Evolutionary conservation across 2,113 vertebrate species (phyloP).

Genomic region (Trichomycterus rosablanca): DNA sequence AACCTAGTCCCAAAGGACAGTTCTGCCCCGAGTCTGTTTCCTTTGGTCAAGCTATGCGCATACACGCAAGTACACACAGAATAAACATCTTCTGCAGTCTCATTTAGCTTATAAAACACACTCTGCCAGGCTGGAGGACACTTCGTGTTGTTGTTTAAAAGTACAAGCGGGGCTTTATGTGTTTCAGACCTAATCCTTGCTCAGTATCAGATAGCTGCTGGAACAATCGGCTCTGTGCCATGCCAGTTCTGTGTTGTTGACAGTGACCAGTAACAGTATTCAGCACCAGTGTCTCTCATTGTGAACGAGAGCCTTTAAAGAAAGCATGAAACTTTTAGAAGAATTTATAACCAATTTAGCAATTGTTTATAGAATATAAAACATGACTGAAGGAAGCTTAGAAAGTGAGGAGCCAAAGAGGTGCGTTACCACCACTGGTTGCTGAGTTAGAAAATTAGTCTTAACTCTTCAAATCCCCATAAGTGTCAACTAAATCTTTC

Average conservation of each 20-base stretch:
- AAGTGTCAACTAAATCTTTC: conserved; percentile 29
- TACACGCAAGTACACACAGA: conserved; percentile 18
- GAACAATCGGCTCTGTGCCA: conserved; percentile 35
- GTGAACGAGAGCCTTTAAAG: conserved; percentile 19
- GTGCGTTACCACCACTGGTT: conserved; percentile 2
- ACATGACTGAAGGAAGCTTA: conserved; percentile 4
- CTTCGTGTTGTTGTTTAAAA: conserved; percentile 35
- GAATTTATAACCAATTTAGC: conserved; percentile 30
- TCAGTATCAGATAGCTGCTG: conserved; percentile 36
- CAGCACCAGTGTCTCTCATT: conserved; percentile 4
- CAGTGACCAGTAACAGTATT: conserved; percentile 34
- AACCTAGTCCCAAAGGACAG: conserved; percentile 46
- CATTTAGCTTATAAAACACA: conserved; percentile 17
- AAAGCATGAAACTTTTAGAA: conserved; percentile 2
- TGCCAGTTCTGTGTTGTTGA: conserved; percentile 37
- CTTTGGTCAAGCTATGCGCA: conserved; percentile 20
- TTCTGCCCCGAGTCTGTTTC: conserved; percentile 43
- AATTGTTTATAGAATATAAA: conserved; percentile 12
- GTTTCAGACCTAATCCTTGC: conserved; percentile 33
- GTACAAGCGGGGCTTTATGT: conserved; percentile 36
- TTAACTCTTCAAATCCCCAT: conserved; percentile 27
- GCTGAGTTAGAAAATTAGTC: conserved; percentile 17
- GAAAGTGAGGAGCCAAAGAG: conserved; percentile 15
- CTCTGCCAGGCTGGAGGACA: conserved; percentile 33
- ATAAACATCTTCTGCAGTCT: conserved; percentile 2